These are phyloP conservation scores for Neoscelio sp. DNA, from an alignment of 2,888 invertebrate species.

Conservation along the genomic window DNA sequence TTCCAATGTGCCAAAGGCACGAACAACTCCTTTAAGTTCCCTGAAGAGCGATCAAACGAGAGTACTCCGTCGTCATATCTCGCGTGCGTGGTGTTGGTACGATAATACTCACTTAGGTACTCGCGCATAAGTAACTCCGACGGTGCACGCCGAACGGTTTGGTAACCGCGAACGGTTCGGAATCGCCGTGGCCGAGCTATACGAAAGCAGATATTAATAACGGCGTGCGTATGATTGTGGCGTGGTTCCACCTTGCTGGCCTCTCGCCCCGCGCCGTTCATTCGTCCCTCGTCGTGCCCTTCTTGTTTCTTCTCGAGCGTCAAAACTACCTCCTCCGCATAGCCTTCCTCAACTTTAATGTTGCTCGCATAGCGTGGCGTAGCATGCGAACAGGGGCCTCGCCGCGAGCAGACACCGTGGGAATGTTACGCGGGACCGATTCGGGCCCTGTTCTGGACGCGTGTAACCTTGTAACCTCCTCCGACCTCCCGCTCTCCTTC, in stretches of 20 bases:
- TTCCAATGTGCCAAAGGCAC: conserved; percentile 61
- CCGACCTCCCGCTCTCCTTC: conserved; percentile 65
- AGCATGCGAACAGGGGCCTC: conserved; percentile 75
- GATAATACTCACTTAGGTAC: conserved; percentile 66
- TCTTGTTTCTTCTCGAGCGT: conserved; percentile 59
- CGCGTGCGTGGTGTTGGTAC: conserved; percentile 60
- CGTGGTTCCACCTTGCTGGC: conserved; percentile 70
- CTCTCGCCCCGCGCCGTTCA: conserved; percentile 62
- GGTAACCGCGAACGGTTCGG: conserved; percentile 65
- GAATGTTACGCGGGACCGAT: conserved; percentile 81
- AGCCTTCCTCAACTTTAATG: conserved; percentile 78
- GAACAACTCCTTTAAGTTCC: conserved; percentile 57
- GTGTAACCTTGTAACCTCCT: conserved; percentile 77
- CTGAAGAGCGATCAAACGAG: conserved; percentile 58
- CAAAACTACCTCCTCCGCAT: conserved; percentile 69
- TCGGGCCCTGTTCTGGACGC: conserved; percentile 79
- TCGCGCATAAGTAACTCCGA: conserved; percentile 62
- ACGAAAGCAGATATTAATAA: conserved; percentile 79
- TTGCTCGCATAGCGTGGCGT: conserved; percentile 78
- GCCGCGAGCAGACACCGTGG: conserved; percentile 82
- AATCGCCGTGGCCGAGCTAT: conserved; percentile 69
- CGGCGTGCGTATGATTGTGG: conserved; percentile 75
- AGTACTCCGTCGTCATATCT: conserved; percentile 57
- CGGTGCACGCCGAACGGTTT: conserved; percentile 63
- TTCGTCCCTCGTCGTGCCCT: conserved; percentile 63